phyloP scores from a whole-genome alignment of 2,888 invertebrate genomes.

The Nemotelus nigrinus region DNA sequence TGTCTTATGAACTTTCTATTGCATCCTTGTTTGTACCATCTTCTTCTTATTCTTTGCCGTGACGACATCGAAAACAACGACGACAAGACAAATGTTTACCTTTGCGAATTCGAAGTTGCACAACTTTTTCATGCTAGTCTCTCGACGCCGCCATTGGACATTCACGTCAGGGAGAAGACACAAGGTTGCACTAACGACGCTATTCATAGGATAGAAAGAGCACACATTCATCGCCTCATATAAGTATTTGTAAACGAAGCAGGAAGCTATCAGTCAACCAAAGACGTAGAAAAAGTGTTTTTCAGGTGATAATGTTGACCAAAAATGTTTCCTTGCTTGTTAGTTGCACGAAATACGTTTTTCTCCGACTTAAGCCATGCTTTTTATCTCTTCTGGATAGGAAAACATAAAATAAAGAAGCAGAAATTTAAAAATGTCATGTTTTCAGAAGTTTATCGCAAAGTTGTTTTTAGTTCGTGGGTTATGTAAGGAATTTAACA shows the following conservation, averaged over 20 bases:
- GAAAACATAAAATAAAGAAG: not conserved
- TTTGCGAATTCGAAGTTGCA: slow-evolving; percentile 28
- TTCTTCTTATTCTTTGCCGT: slow-evolving; percentile 5
- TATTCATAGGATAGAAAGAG: not conserved
- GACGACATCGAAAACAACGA: not conserved
- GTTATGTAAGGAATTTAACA: not conserved
- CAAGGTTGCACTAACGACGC: not conserved
- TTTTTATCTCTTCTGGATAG: too few species aligned
- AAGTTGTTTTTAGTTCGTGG: not conserved
- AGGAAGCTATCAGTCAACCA: slow-evolving; percentile 23
- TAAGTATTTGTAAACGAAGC: not conserved
- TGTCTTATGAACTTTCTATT: slow-evolving; percentile 20
- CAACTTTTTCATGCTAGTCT: slow-evolving; percentile 29
- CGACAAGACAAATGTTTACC: slow-evolving; percentile 33
- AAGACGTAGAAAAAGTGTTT: not conserved
- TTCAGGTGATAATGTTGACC: slow-evolving; percentile 20
- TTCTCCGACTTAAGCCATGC: too few species aligned
- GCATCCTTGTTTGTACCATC: not conserved
- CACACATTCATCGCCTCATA: too few species aligned
- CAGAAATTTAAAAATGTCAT: slow-evolving; percentile 18
- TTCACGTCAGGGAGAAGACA: not conserved
- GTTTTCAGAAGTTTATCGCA: slow-evolving; percentile 10
- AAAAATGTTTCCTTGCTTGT: slow-evolving; percentile 21
- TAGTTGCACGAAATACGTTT: not conserved
- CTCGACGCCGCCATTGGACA: not conserved